phyloP scores from a whole-genome alignment of 2,888 invertebrate genomes.

The Phania funesta region DNA sequence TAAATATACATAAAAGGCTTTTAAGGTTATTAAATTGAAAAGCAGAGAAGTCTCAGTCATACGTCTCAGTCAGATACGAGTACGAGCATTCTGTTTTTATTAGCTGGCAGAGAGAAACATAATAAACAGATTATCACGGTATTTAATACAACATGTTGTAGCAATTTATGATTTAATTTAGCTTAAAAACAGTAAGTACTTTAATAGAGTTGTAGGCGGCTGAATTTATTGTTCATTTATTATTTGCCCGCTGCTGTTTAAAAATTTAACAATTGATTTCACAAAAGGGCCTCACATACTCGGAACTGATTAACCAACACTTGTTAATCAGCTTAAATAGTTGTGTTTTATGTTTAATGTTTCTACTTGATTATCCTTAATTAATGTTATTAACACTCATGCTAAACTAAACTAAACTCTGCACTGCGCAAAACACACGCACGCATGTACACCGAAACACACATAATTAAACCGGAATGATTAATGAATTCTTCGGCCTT shows the following conservation, averaged over 20 bases:
- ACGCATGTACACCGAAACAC: background rate
- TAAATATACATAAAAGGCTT: slow-evolving; percentile 49
- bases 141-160: slow-evolving; percentile 30
- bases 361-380: slow-evolving; percentile 64
- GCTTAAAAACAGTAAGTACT: slow-evolving; percentile 1
- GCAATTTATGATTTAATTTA: slow-evolving; percentile 19
- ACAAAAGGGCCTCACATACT: slow-evolving; percentile 14
- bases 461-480: background rate
- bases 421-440: background rate
- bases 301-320: slow-evolving; percentile 53
- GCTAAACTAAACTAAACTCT: slow-evolving; percentile 11
- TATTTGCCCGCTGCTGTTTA: background rate
- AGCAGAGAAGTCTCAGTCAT: slow-evolving; percentile 40
- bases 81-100: background rate
- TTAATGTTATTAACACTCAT: slow-evolving; percentile 62
- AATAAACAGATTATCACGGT: slow-evolving; percentile 31
- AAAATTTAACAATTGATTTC: slow-evolving; percentile 22
- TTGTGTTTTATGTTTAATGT: slow-evolving; percentile 59
- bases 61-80: background rate
- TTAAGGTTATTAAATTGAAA: slow-evolving; percentile 60
- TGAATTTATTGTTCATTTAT: slow-evolving; percentile 1
- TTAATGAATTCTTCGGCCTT: background rate
- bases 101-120: slow-evolving; percentile 23
- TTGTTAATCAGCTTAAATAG: slow-evolving; percentile 65
- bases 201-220: slow-evolving; percentile 30